These are phyloP conservation scores for Drosophila obscura DNA, from an alignment of 1,140 invertebrate species.

Conservation along the genomic window DNA sequence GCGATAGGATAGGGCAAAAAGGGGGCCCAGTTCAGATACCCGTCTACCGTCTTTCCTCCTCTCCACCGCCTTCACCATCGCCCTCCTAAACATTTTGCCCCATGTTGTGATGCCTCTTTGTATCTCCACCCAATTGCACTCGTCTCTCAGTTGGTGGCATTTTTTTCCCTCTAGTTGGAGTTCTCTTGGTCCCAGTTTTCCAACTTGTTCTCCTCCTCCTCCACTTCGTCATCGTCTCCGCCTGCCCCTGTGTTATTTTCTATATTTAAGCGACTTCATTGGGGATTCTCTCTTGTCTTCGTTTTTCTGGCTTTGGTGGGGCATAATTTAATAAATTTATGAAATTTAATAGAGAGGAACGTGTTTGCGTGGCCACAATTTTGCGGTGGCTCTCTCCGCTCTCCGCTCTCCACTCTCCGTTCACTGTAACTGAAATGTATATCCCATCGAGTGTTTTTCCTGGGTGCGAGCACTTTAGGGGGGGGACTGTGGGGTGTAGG, in stretches of 20 bases:
- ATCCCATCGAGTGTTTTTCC: slow-evolving; percentile 39
- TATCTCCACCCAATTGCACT: slow-evolving; percentile 26
- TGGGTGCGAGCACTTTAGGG: too few species aligned
- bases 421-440: slow-evolving; percentile 55
- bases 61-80: too few species aligned
- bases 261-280: slow-evolving; percentile 31
- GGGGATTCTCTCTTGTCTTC: slow-evolving; percentile 47
- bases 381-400: slow-evolving; percentile 61
- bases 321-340: slow-evolving; percentile 82
- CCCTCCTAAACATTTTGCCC: slow-evolving; percentile 41
- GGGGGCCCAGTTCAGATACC: neutral
- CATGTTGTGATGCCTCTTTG: slow-evolving; percentile 44
- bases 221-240: neutral
- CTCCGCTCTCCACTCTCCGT: too few species aligned
- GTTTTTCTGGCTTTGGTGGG: slow-evolving; percentile 30
- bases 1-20: too few species aligned
- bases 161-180: slow-evolving; percentile 26
- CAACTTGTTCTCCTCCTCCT: slow-evolving; percentile 37
- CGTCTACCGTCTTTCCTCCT: neutral
- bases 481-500: neutral
- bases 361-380: slow-evolving; percentile 75
- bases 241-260: neutral
- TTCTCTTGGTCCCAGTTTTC: too few species aligned
- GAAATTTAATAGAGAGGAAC: slow-evolving; percentile 79
- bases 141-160: slow-evolving; percentile 67